phyloP scores from a whole-genome alignment of 2,888 invertebrate species.

The Sipha maydis region DNA sequence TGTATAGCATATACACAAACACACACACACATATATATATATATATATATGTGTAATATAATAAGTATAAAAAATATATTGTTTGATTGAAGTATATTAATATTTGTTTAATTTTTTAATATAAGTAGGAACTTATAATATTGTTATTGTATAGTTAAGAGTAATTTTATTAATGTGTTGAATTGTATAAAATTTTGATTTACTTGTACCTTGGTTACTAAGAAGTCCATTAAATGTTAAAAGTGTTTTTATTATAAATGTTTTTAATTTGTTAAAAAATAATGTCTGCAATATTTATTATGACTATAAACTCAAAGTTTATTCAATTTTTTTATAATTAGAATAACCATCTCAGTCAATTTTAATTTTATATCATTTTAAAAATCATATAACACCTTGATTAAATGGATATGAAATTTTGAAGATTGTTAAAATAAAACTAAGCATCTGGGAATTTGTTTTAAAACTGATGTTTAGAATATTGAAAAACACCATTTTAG shows the following conservation, averaged over 20 bases:
- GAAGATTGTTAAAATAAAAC: not conserved
- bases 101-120: not conserved
- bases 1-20: conserved; percentile 16
- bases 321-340: conserved; percentile 7
- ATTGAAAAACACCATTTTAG: too few species aligned
- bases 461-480: not conserved
- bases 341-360: not conserved
- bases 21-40: too few species aligned
- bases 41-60: conserved; percentile 3
- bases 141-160: conserved; percentile 42
- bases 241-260: conserved; percentile 23
- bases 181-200: conserved; percentile 33
- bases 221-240: conserved; percentile 43
- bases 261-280: conserved; percentile 3
- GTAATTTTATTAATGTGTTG: conserved; percentile 32
- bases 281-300: not conserved
- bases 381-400: not conserved
- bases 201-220: not conserved
- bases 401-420: not conserved
- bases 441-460: not conserved
- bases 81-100: conserved; percentile 13
- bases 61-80: not conserved
- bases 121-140: conserved; percentile 6
- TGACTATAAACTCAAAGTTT: not conserved
- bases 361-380: not conserved